phyloP scores from a whole-genome alignment of 2,797 vertebrate species.

The Avahi laniger region DNA sequence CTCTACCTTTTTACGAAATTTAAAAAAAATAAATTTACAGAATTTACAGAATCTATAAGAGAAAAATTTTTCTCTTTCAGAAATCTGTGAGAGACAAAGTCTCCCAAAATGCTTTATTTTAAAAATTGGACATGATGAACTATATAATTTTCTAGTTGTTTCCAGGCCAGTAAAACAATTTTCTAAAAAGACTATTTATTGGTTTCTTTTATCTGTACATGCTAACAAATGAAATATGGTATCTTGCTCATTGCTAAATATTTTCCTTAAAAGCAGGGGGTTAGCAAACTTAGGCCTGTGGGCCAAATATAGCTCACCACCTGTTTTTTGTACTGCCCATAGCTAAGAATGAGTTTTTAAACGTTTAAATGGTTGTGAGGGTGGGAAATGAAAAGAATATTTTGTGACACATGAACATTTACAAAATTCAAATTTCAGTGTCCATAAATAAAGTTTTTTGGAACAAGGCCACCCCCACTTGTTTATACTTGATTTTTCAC shows the following conservation, averaged over 20 bases:
- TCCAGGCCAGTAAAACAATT: neutral
- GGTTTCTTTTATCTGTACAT: neutral
- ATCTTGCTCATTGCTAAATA: neutral
- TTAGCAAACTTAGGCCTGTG: neutral
- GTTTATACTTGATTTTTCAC: neutral
- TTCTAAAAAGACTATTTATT: neutral
- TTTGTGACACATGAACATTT: neutral
- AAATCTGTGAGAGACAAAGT: neutral
- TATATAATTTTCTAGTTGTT: neutral
- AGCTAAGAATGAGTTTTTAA: conserved; percentile 27
- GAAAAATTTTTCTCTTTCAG: neutral
- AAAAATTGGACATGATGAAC: neutral
- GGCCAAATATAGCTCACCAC: neutral
- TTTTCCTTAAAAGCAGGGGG: conserved; percentile 17
- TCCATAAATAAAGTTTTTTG: neutral
- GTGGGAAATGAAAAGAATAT: neutral
- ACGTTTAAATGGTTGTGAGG: neutral
- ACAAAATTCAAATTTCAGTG: conserved; percentile 2
- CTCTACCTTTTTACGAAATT: neutral
- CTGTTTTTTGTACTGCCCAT: neutral
- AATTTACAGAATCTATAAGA: neutral
- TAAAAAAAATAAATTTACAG: neutral
- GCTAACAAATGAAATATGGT: neutral
- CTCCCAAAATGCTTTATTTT: neutral
- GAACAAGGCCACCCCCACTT: neutral